Evolutionary conservation across 2,113 vertebrate genomes (phyloP), one percentile per base, ranked within the genome.

Genomic region (Xiphias gladius): DNA sequence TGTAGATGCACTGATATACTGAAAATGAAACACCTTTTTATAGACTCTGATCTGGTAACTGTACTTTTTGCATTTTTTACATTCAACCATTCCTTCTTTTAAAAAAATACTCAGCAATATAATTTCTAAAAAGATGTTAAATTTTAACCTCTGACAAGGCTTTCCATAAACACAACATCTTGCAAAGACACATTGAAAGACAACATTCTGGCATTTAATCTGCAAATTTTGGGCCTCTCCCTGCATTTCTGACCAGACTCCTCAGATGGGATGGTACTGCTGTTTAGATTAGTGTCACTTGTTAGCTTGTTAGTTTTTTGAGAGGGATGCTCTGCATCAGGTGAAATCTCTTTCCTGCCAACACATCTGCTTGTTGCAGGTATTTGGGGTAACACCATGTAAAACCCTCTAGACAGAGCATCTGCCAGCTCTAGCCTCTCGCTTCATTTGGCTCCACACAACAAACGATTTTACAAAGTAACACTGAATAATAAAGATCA

Each of bases 401-500:
- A 59, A 73, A 86, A 85, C 63, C 86, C 39, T 87, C 80, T 14
- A 83, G 80, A 88, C 64, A 52, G 55, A 87, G 76, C 80, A 88
- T 84, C 79, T 84, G 84, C 82, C 82, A 54, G 39, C 77, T 87
- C 67, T 9, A 66, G 76, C 79, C 64, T 80, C 48, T 48, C 70
- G 80, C 79, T 80, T 62, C 59, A 71, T 79, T 73, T 76, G 73
- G 84, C 80, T 79, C 37, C 62, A 52, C 59, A 58, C 67, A 77
- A 82, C 73, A 86, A 84, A 75, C 76, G 80, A 80, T 76, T 84
- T 88, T 75, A 82, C 71, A 52, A 88, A 89, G 86, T 78, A 85
- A 80, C 89, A 61, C 84, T 82, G 90, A 86, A 90, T 90, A 81
- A 88, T 80, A 20, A 73, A 71, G 54, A 85, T 74, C 30, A 79